Percentiles rank a stretch among this genome's conserved stretches.
phyloP scores from a whole-genome alignment of 1,140 invertebrate genomes.

The Cherax quadricarinatus region DNA sequence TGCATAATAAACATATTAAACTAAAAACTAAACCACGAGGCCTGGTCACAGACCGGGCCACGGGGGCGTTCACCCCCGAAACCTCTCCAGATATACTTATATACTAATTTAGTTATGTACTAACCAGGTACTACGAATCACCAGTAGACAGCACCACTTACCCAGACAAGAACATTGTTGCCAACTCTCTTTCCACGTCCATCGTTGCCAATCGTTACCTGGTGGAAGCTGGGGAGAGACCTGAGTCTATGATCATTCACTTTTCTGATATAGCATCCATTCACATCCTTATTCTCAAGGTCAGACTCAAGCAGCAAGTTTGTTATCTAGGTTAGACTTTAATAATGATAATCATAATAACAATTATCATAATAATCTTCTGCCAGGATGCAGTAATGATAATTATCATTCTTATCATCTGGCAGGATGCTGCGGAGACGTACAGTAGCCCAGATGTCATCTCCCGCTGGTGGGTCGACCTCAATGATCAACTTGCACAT shows the following conservation, averaged over 20 bases:
- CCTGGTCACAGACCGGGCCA: too few relatives aligned
- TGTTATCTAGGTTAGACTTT: too few relatives aligned
- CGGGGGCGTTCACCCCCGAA: too few relatives aligned
- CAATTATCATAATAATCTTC: too few relatives aligned
- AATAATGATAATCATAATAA: too few relatives aligned
- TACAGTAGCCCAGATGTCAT: neutral
- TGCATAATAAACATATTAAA: too few relatives aligned
- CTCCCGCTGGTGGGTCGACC: slow-evolving; percentile 43
- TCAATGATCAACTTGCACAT: slow-evolving; percentile 27
- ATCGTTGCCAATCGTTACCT: slow-evolving; percentile 54
- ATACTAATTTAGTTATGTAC: neutral
- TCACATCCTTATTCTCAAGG: slow-evolving; percentile 53
- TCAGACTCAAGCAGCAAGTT: neutral
- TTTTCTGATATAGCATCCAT: slow-evolving; percentile 57
- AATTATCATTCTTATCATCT: too few relatives aligned
- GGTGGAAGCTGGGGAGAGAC: slow-evolving; percentile 49
- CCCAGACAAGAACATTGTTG: slow-evolving; percentile 54
- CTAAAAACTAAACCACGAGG: too few relatives aligned
- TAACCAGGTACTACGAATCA: slow-evolving; percentile 24
- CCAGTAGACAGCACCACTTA: slow-evolving; percentile 36
- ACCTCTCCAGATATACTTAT: too few relatives aligned
- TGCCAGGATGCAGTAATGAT: too few relatives aligned
- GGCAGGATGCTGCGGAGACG: slow-evolving; percentile 45
- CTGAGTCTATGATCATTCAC: slow-evolving; percentile 62
- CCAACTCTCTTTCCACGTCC: slow-evolving; percentile 55